Conservation (phyloP, 37 sponge, comb jelly and placozoan genomes). For the Oscarella lobularis region DNA sequence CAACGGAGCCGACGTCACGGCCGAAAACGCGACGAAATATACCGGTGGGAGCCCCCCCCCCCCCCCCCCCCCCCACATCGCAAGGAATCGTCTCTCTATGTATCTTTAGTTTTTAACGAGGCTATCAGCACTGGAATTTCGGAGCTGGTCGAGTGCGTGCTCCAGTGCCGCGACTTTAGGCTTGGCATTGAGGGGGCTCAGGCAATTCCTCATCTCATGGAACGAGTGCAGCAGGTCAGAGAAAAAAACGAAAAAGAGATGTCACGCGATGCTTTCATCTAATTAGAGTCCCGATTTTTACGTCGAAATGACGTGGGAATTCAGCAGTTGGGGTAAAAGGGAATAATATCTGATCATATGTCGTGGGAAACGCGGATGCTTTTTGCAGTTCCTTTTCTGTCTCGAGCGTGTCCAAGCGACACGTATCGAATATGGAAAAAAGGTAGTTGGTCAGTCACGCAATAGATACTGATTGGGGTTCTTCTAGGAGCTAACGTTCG, state of each 20-base stretch:
- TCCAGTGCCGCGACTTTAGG: slow-evolving; percentile 50
- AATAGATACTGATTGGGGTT: neutral
- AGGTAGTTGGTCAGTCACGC: slow-evolving; percentile 28
- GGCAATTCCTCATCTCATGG: slow-evolving; percentile 62
- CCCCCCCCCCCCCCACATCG: neutral
- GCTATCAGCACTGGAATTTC: slow-evolving; percentile 57
- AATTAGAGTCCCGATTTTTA: slow-evolving; percentile 75
- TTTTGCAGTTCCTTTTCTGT: slow-evolving; percentile 75
- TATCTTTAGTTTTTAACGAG: slow-evolving; percentile 45
- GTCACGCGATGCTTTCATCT: neutral
- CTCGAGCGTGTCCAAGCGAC: slow-evolving; percentile 95
- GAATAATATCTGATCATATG: no score
- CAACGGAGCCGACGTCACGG: slow-evolving; percentile 59
- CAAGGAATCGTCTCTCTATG: neutral
- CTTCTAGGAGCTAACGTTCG: slow-evolving; percentile 71
- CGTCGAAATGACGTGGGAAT: slow-evolving; percentile 99
- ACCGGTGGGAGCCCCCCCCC: neutral
- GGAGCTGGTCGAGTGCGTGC: slow-evolving; percentile 41
- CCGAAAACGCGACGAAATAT: slow-evolving; percentile 20
- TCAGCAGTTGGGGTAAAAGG: slow-evolving; percentile 94
- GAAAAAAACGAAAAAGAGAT: no score
- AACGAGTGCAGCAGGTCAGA: slow-evolving; percentile 25
- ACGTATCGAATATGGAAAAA: slow-evolving; percentile 96
- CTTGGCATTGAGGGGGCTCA: slow-evolving; percentile 1
- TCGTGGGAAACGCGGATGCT: neutral